Conservation (phyloP, 1,140 invertebrate genomes). For the Achatina immaculata region DNA sequence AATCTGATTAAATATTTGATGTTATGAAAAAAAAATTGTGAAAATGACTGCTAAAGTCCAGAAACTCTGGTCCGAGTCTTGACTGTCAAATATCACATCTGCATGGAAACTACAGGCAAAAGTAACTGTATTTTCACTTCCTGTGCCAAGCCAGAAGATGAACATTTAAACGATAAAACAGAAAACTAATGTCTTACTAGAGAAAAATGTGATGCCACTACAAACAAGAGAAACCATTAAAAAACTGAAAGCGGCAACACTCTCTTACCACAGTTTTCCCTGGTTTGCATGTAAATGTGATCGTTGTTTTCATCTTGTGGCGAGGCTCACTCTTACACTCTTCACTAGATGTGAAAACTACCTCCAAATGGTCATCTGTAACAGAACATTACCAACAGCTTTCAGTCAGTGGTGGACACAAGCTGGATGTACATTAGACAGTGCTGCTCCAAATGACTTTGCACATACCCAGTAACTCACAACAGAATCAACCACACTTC, state of each 20-base stretch:
- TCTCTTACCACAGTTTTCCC: slow-evolving; percentile 21
- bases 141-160: too few relatives aligned
- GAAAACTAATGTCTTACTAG: background rate
- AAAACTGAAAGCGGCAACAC: background rate
- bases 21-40: too few relatives aligned
- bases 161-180: background rate
- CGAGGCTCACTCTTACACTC: slow-evolving; percentile 46
- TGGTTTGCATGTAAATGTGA: slow-evolving; percentile 55
- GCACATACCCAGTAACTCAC: background rate
- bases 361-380: slow-evolving; percentile 59
- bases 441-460: background rate
- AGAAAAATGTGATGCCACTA: background rate
- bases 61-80: too few relatives aligned
- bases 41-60: too few relatives aligned
- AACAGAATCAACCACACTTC: background rate
- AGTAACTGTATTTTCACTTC: too few relatives aligned
- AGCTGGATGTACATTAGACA: background rate
- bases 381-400: background rate
- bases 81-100: too few relatives aligned
- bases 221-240: background rate
- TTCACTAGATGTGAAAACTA: slow-evolving; percentile 47
- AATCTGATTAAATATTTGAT: too few relatives aligned
- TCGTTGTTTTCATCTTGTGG: slow-evolving; percentile 46
- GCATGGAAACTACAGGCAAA: too few relatives aligned
- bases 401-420: background rate